Conservation (phyloP, 2,113 vertebrate genomes). For the Catagonus wagneri region DNA sequence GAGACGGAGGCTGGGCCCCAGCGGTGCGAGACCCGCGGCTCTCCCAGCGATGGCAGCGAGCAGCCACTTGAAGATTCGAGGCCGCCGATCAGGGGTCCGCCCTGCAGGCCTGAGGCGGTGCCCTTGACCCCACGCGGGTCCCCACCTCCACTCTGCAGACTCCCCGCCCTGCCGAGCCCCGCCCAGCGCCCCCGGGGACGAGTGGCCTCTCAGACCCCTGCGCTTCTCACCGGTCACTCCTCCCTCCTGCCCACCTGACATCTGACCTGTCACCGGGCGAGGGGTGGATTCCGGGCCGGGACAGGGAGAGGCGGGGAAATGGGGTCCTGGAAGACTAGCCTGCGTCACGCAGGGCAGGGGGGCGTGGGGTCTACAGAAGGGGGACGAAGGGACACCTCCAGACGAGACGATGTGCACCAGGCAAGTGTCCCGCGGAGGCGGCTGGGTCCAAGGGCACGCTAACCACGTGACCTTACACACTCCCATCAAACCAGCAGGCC, state of each 20-base stretch:
- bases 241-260: not conserved
- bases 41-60: fast-evolving
- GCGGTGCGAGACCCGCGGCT: fast-evolving
- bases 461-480: fast-evolving
- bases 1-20: not conserved
- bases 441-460: fast-evolving
- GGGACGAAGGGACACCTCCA: not conserved
- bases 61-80: not conserved
- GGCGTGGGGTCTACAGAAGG: not conserved
- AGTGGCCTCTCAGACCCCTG: no score
- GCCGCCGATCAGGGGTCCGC: not conserved
- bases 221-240: not conserved
- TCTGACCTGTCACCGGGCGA: not conserved
- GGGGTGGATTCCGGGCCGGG: fast-evolving
- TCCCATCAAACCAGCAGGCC: not conserved
- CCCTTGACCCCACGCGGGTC: not conserved
- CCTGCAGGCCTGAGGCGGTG: not conserved
- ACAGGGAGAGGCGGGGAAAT: not conserved
- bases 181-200: no score
- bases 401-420: fast-evolving
- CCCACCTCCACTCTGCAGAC: not conserved
- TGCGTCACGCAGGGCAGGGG: no score
- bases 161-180: no score
- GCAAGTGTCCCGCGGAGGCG: not conserved
- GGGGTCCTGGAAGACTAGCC: not conserved